Percentiles rank a stretch among this genome's conserved stretches.
Conservation (phyloP, 2,113 vertebrate genomes). For the Electrona antarctica region DNA sequence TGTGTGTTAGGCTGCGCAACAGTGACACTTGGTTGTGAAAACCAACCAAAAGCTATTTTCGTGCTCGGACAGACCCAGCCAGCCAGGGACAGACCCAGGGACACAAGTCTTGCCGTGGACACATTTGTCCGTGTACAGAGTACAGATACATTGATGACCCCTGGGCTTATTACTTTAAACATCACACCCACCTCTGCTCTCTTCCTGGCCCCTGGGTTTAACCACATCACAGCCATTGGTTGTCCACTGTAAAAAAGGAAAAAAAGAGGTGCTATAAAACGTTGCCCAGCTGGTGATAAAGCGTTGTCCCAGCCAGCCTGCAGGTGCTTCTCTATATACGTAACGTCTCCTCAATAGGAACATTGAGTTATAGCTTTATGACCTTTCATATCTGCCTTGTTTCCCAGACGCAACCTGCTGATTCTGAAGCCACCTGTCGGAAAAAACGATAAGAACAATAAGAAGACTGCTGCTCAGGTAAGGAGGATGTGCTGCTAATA, state of each 20-base stretch:
- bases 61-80: too few species aligned
- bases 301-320: conserved; percentile 57
- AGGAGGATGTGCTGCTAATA: conserved; percentile 42
- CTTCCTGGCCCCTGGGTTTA: conserved; percentile 63
- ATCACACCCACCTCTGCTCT: too few species aligned
- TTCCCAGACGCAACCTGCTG: conserved; percentile 63
- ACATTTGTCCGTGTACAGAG: too few species aligned
- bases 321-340: conserved; percentile 72
- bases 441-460: conserved; percentile 69
- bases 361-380: conserved; percentile 80
- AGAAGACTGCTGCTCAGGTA: conserved; percentile 46
- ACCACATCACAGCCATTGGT: conserved; percentile 55
- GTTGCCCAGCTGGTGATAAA: conserved; percentile 74
- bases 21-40: too few species aligned
- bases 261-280: conserved; percentile 68
- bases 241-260: conserved; percentile 63
- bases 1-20: too few species aligned
- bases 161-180: too few species aligned
- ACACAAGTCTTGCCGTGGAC: too few species aligned
- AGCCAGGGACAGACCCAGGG: too few species aligned
- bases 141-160: too few species aligned
- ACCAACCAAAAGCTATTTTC: too few species aligned
- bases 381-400: conserved; percentile 63
- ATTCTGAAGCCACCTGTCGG: conserved; percentile 73
- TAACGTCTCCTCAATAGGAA: conserved; percentile 69